Evolutionary conservation across 2,888 invertebrate species (phyloP).

Genomic region (Oscheius sp.): DNA sequence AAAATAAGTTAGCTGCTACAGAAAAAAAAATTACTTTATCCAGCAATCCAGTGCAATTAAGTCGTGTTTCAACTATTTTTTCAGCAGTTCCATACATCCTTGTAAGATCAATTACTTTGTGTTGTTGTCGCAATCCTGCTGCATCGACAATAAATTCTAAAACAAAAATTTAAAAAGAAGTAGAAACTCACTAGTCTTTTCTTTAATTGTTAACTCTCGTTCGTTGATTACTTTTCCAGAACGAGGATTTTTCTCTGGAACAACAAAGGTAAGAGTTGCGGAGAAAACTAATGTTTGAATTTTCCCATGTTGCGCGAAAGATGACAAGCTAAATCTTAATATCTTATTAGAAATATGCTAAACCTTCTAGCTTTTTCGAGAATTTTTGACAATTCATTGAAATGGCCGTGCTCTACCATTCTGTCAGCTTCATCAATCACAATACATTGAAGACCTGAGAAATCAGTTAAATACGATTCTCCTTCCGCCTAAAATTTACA

Average conservation of each 20-base stretch:
- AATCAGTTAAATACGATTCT: slow-evolving; percentile 65
- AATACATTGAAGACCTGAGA: slow-evolving; percentile 75
- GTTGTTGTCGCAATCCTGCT: slow-evolving; percentile 59
- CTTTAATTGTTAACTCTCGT: slow-evolving; percentile 69
- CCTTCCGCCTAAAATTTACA: slow-evolving; percentile 41
- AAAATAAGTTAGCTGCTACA: slow-evolving; percentile 26
- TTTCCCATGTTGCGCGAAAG: slow-evolving; percentile 33
- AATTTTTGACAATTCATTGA: slow-evolving; percentile 85
- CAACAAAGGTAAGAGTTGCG: slow-evolving; percentile 91
- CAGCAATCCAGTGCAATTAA: slow-evolving; percentile 73
- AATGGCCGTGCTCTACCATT: slow-evolving; percentile 95
- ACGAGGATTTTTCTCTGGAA: slow-evolving; percentile 70
- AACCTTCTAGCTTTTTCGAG: slow-evolving; percentile 74
- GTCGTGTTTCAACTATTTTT: slow-evolving; percentile 83
- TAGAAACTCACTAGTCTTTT: slow-evolving; percentile 71
- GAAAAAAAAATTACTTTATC: slow-evolving; percentile 57
- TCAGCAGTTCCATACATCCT: slow-evolving; percentile 83
- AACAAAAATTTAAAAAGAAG: background rate
- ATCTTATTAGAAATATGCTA: background rate
- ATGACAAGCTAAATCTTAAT: background rate
- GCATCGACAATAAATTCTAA: slow-evolving; percentile 49
- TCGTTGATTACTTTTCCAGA: too few relatives aligned
- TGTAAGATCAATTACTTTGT: slow-evolving; percentile 86
- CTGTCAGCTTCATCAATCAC: slow-evolving; percentile 98
- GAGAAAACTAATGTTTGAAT: slow-evolving; percentile 96